These are phyloP conservation scores for Caenorhabditis tropicalis DNA, from an alignment of 1,140 invertebrate species.

Conservation along the genomic window DNA sequence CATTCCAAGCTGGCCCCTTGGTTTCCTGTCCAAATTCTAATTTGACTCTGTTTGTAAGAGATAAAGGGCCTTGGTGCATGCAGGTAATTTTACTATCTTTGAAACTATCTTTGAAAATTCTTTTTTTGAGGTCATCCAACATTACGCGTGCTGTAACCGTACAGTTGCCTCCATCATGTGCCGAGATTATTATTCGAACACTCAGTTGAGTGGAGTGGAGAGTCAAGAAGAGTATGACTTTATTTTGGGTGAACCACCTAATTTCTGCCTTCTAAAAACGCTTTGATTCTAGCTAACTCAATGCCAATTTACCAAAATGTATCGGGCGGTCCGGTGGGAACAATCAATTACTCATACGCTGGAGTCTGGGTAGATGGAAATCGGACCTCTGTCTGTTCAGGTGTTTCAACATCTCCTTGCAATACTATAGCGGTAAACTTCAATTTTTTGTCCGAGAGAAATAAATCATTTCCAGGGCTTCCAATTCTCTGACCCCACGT, in stretches of 20 bases:
- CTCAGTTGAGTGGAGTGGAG: not conserved
- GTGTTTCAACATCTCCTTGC: not conserved
- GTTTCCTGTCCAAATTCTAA: not conserved
- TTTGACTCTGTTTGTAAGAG: not conserved
- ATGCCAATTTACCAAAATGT: not conserved
- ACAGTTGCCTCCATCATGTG: not conserved
- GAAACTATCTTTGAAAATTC: not conserved
- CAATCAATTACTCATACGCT: not conserved
- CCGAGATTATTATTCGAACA: not conserved
- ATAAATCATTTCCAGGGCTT: not conserved
- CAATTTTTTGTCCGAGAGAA: not conserved
- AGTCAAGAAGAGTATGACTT: not conserved
- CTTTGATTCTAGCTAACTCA: not conserved
- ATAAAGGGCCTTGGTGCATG: not conserved
- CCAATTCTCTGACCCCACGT: not conserved
- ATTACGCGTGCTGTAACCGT: not conserved
- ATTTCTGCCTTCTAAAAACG: not conserved
- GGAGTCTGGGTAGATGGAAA: not conserved
- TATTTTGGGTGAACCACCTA: not conserved
- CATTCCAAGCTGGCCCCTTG: not conserved
- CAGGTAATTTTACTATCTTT: not conserved
- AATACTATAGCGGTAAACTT: not conserved
- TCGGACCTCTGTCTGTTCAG: not conserved
- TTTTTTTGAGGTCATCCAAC: not conserved
- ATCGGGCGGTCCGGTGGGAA: not conserved